Conservation (phyloP, 2,113 vertebrate genomes). For the Rattus norvegicus region DNA sequence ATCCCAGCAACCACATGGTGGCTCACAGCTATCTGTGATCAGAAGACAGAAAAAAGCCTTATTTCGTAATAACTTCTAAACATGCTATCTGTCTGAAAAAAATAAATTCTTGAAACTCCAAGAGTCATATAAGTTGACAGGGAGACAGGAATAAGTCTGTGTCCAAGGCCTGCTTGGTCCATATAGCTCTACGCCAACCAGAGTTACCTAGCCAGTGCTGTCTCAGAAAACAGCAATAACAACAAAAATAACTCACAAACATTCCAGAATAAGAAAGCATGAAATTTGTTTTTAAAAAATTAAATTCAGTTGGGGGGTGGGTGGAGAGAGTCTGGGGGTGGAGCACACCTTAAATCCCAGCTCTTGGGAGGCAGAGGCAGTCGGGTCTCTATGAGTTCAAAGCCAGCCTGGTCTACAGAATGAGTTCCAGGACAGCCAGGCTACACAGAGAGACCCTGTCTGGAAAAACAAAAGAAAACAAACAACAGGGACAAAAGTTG, state of each 20-base stretch:
- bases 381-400: too few relatives aligned
- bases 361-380: not conserved
- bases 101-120: not conserved
- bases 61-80: slow-evolving; percentile 2
- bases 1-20: too few relatives aligned
- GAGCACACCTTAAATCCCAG: not conserved
- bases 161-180: not conserved
- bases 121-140: not conserved
- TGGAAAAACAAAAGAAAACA: not conserved
- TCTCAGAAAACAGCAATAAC: not conserved
- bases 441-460: too few relatives aligned
- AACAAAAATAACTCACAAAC: too few relatives aligned
- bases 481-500: not conserved
- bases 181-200: not conserved
- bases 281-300: not conserved
- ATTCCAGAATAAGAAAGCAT: not conserved
- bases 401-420: too few relatives aligned
- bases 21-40: too few relatives aligned
- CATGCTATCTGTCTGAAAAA: not conserved
- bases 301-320: not conserved
- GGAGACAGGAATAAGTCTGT: not conserved
- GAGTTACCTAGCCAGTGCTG: not conserved
- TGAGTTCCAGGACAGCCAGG: too few relatives aligned
- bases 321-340: too few relatives aligned
- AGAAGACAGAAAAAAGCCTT: not conserved